Evolutionary conservation across 2,888 invertebrate genomes (phyloP), one percentile per base, ranked within the genome.

Genomic region (Allacma fusca): DNA sequence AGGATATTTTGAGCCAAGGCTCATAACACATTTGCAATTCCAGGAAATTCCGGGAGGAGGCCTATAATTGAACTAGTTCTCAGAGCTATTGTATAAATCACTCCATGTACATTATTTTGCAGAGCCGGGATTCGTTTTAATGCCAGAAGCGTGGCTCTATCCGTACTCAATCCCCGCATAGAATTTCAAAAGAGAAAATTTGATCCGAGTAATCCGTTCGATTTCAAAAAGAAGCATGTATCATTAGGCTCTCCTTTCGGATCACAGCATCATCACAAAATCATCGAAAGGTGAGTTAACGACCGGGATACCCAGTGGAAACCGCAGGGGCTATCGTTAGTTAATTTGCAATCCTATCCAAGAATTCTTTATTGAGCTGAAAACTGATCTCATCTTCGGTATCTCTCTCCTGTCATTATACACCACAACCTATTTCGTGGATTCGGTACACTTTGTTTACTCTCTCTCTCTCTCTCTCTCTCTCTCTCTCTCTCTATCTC

Each of bases 271-370:
- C 16, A 16, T 50, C 9, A 50, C 9, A 16, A 50, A 50, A 19
- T 50, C 16, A 50, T 50, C 9, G 50, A 50, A 50, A 50, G 50
- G 50, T 50, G 50, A 50, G 50, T 50, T 50, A 50, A 50, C 50
- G 50, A 50, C 16, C 50, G 16, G n/a, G 50, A 50, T 5, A 50
- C 16, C 50, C 50, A 50, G n/a, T 13, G n/a, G 50, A 16, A 50
- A 50, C 50, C 50, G 50, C 50, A 50, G 50, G n/a, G 50, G n/a
- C 50, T 50, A 50, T 50, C 50, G 16, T 50, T 50, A 50, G 50
- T 50, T 50, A 50, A 50, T 50, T 50, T 50, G 50, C 50, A 50
- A 50, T 50, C 19, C 50, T 19, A 50, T 50, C 50, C 50, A 19
- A 50, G 50, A 50, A 50, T n/a, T n/a, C 50, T 50, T 50, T 50